These are phyloP conservation scores for Anarsia innoxiella DNA, from an alignment of 2,888 invertebrate species.

Conservation along the genomic window DNA sequence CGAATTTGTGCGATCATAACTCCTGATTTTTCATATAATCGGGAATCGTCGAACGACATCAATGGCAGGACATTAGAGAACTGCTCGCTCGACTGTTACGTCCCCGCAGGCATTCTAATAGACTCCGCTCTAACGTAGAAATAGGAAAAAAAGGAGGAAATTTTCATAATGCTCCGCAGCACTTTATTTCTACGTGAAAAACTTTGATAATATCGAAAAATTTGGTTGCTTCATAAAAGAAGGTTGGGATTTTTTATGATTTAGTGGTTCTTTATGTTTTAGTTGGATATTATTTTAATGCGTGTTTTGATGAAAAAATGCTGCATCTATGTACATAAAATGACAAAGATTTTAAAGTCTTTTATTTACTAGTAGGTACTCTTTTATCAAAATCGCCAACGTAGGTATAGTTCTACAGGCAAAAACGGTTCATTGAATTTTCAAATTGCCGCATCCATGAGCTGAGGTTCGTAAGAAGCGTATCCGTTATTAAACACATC, in stretches of 20 bases:
- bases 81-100: slow-evolving; percentile 51
- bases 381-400: too few species aligned
- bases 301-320: too few species aligned
- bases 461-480: slow-evolving; percentile 36
- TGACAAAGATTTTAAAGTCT: too few species aligned
- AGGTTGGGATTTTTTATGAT: not conserved
- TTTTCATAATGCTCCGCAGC: not conserved
- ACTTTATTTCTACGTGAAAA: not conserved
- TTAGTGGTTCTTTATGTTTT: too few species aligned
- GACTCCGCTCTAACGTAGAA: slow-evolving; percentile 32
- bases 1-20: slow-evolving; percentile 25
- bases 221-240: not conserved
- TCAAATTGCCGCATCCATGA: slow-evolving; percentile 33
- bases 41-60: slow-evolving; percentile 36
- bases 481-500: slow-evolving; percentile 64
- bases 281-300: too few species aligned
- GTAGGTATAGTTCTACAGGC: too few species aligned
- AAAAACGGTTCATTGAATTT: too few species aligned
- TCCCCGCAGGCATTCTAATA: slow-evolving; percentile 61
- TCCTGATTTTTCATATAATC: slow-evolving; percentile 42
- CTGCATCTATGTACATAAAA: too few species aligned
- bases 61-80: slow-evolving; percentile 51
- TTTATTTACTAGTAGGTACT: too few species aligned
- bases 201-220: slow-evolving; percentile 1
- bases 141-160: slow-evolving; percentile 19